These are phyloP conservation scores for Agelastica alni DNA, from an alignment of 2,888 invertebrate genomes.

Conservation along the genomic window DNA sequence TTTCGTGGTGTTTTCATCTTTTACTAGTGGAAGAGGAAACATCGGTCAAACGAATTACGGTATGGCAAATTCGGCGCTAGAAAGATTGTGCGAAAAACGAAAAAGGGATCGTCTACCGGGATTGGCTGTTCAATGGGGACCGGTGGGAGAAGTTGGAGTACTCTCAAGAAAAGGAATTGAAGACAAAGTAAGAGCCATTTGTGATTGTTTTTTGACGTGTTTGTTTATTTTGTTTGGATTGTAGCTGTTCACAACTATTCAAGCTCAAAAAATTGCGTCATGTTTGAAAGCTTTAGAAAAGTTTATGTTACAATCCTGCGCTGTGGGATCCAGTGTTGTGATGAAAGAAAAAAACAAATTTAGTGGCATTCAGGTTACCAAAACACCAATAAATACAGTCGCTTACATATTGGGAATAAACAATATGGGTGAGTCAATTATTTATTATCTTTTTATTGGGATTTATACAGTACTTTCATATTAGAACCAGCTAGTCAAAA, in stretches of 20 bases:
- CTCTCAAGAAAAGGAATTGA: constrained; percentile 21
- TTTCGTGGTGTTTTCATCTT: constrained; percentile 43
- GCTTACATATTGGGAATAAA: constrained; percentile 38
- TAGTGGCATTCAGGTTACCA: neutral
- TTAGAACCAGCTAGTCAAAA: no score
- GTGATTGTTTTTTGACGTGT: neutral
- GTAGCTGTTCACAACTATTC: constrained; percentile 21
- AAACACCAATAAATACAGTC: constrained; percentile 32
- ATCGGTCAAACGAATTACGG: constrained; percentile 43
- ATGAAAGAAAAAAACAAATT: constrained; percentile 12
- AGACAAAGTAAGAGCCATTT: constrained; percentile 24
- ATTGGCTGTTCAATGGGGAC: constrained; percentile 44
- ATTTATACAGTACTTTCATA: no score
- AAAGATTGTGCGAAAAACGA: constrained; percentile 41
- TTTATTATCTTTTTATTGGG: neutral
- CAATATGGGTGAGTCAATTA: constrained; percentile 30
- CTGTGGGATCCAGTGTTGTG: constrained; percentile 33
- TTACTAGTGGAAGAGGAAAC: constrained; percentile 41
- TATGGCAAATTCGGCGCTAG: constrained; percentile 43
- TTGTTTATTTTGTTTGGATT: neutral
- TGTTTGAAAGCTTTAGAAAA: constrained; percentile 34
- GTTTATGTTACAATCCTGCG: constrained; percentile 32
- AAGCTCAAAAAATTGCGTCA: constrained; percentile 32
- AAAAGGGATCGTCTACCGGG: constrained; percentile 37
- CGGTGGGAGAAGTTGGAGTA: constrained; percentile 40